These are phyloP conservation scores for Euthynnus affinis DNA, from an alignment of 2,797 vertebrate genomes.

Conservation along the genomic window DNA sequence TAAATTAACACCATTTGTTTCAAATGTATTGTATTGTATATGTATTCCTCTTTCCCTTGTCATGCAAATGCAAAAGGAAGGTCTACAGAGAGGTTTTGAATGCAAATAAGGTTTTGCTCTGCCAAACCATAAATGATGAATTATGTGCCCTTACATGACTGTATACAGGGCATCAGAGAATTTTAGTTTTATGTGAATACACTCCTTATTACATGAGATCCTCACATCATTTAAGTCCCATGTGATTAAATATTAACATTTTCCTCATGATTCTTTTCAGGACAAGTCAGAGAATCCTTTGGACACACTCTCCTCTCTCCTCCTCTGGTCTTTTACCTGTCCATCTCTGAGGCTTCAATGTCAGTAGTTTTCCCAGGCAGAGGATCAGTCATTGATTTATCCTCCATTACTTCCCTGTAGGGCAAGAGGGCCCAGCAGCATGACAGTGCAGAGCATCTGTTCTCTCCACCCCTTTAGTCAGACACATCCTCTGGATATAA, in stretches of 20 bases:
- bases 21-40: conserved; percentile 14
- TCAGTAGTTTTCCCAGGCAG: conserved; percentile 52
- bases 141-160: not conserved
- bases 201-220: not conserved
- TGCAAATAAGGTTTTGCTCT: conserved; percentile 24
- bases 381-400: conserved; percentile 33
- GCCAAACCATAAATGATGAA: conserved; percentile 19
- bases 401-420: conserved; percentile 15
- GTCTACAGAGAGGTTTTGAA: not conserved
- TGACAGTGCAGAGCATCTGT: conserved; percentile 24
- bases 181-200: not conserved
- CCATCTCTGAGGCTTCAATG: conserved; percentile 19
- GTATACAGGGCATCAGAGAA: not conserved
- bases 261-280: conserved; percentile 12
- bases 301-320: conserved; percentile 1
- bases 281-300: not conserved
- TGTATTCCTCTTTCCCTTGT: not conserved
- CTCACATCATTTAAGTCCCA: not conserved
- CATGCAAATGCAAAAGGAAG: conserved; percentile 4
- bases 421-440: conserved; percentile 12
- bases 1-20: conserved; percentile 20
- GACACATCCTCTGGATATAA: conserved; percentile 46
- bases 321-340: conserved; percentile 30
- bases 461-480: conserved; percentile 23
- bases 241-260: conserved; percentile 1